Evolutionary conservation across 2,888 invertebrate species (phyloP), one percentile per base, ranked within the genome.

Genomic region (Tenthredo mesomela): DNA sequence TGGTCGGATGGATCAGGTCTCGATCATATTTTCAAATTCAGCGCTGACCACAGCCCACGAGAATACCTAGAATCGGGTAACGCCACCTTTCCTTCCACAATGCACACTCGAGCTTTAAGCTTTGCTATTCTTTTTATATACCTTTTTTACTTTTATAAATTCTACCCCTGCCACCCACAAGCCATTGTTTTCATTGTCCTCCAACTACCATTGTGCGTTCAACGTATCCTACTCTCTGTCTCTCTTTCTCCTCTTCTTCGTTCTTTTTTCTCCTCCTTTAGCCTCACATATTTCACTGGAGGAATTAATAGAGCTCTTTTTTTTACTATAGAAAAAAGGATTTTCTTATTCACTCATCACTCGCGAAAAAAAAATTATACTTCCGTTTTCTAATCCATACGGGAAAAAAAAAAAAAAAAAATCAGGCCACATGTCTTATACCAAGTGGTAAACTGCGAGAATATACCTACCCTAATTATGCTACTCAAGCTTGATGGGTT

Each of bases 111-210:
- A 86, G 87, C 84, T 80, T 83, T 85, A 58, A 84, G 84, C 61
- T 71, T 21, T 67, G 71, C 82, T 50, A 61, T 86, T 75, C 82
- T 87, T 87, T 85, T 78, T 43, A 77, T 18, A 73, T 12, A 25
- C 21, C 7, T 43, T 58, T 70, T 65, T 50, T 29, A 50, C 82
- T 82, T 75, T 70, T 29, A 65, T 37, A 84, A 70, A 75, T 43
- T 25, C 33, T 43, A 25, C 40, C 67, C 67, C 43, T n/a, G 2
- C 37, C 58, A 18, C 21, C 54, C 65, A 43, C 47, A 15, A 85
- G 58, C 61, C 84, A 88, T 88, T 88, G 88, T 89, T 88, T 87
- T 87, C 88, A 88, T 90, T 89, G 89, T 89, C 87, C 86, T 86
- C 78, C 82, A 61, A 85, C 85, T 47, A 80, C 86, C 85, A 89